Evolutionary conservation across 2,888 invertebrate species (phyloP).

Genomic region (Thymelicus acteon): DNA sequence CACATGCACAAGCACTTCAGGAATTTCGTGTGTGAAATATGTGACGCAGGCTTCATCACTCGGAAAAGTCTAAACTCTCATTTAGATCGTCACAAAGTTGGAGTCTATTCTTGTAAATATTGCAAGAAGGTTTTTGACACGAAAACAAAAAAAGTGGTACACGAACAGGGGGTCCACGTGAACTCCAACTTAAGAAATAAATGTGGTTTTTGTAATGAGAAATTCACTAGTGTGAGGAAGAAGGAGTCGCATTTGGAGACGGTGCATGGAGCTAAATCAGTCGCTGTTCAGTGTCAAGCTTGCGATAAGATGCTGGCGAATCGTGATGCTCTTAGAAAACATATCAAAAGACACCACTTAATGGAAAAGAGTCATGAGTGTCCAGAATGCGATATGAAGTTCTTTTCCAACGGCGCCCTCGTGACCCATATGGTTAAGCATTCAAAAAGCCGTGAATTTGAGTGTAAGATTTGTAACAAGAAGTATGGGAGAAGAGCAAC

Average conservation of each 20-base stretch:
- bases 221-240: constrained; percentile 50
- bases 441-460: constrained; percentile 44
- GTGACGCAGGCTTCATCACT: constrained; percentile 51
- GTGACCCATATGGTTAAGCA: constrained; percentile 51
- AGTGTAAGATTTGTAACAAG: constrained; percentile 50
- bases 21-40: constrained; percentile 51
- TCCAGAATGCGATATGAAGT: constrained; percentile 49
- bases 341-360: constrained; percentile 58
- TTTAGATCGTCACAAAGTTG: constrained; percentile 47
- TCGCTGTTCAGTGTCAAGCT: constrained; percentile 49
- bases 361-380: constrained; percentile 53
- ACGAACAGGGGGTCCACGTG: constrained; percentile 59
- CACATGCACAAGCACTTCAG: constrained; percentile 56
- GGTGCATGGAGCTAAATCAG: constrained; percentile 46
- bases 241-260: constrained; percentile 48
- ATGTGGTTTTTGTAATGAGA: constrained; percentile 54
- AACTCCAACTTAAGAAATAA: constrained; percentile 50
- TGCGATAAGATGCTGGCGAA: constrained; percentile 50
- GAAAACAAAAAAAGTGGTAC: constrained; percentile 49
- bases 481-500: constrained; percentile 46
- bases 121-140: constrained; percentile 69
- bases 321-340: constrained; percentile 47
- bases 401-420: constrained; percentile 47
- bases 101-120: constrained; percentile 67
- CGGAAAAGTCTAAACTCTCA: constrained; percentile 45